Evolutionary conservation across 2,888 invertebrate species (phyloP), one percentile per base, ranked within the genome.

Genomic region (Ormyrus labotus): DNA sequence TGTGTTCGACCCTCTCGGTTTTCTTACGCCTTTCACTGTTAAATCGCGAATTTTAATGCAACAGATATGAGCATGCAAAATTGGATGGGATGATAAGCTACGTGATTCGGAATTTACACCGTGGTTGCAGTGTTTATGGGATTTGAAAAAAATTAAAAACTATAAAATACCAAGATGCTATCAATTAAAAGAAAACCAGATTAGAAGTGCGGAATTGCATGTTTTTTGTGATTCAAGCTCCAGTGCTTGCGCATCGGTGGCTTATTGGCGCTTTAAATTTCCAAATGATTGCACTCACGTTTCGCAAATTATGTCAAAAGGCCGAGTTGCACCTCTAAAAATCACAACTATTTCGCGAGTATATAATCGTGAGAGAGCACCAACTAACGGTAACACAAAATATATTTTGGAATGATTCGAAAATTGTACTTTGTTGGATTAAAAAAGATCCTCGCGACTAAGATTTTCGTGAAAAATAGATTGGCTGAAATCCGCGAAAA

Each of bases 351-450:
- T 72, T 34, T 63, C 51, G 6, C 53, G 68, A 34, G 45, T 76
- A 50, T 13, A 10, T 50, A 13, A 67, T 67, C 7, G 6, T 9
- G 7, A 34, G 9, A 19, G 74, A 74, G 2, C 74, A 74, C 50
- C 9, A 48, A 5, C 64, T 58, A 19, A 47, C 6, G 1, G n/a
- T 76, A 6, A 13, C 13, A 0, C 7, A 10, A 19, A 6, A 13
- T 13, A n/a, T 76, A 45, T 69, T 69, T 51, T 75, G 57, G 58
- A 58, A 11, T 1, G 75, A 75, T 58, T 67, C 67, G n/a, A 65
- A 50, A 47, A 58, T 34, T 34, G 34, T 34, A 2, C 34, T 34
- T 34, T 34, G 34, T 2, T 34, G 34, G 34, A 34, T 34, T 34
- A 34, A 34, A 34, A 34, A 34, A 34, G 34, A 34, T 34, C 34